Evolutionary conservation across 2,797 vertebrate species (phyloP).

Genomic region (Salmo trutta): DNA sequence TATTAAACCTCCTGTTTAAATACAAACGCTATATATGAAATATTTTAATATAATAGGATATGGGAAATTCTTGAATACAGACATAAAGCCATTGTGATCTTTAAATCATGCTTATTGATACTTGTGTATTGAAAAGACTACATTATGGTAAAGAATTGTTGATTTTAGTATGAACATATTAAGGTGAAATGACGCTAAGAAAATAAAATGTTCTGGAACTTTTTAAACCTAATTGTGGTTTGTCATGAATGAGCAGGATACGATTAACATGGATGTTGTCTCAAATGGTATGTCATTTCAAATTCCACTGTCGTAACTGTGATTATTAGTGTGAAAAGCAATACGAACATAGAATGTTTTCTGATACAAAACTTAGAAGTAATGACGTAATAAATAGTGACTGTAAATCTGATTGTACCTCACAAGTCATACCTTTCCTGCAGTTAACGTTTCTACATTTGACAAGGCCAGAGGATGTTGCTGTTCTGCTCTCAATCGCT

Average conservation of each 20-base stretch:
- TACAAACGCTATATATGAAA: slow-evolving; percentile 71
- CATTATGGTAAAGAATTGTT: slow-evolving; percentile 69
- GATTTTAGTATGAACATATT: slow-evolving; percentile 72
- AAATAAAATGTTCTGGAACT: slow-evolving; percentile 74
- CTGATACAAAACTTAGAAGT: too few relatives aligned
- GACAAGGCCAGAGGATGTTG: too few relatives aligned
- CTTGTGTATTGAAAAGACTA: slow-evolving; percentile 76
- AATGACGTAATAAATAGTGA: too few relatives aligned
- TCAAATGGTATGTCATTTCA: too few relatives aligned
- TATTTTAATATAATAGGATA: slow-evolving; percentile 83
- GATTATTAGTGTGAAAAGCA: too few relatives aligned
- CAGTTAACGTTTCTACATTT: too few relatives aligned
- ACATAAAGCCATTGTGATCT: slow-evolving; percentile 77
- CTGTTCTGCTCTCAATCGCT: too few relatives aligned
- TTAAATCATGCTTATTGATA: slow-evolving; percentile 77
- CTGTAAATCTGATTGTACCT: too few relatives aligned
- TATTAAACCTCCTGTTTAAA: slow-evolving; percentile 71
- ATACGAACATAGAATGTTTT: too few relatives aligned
- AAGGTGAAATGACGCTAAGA: slow-evolving; percentile 66
- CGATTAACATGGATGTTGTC: neutral
- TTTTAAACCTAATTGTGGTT: slow-evolving; percentile 63
- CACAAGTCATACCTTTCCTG: too few relatives aligned
- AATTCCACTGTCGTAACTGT: too few relatives aligned
- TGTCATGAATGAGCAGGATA: slow-evolving; percentile 34
- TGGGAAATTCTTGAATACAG: slow-evolving; percentile 74